These are phyloP conservation scores for Lutjanus erythropterus DNA, from an alignment of 2,113 vertebrate genomes.

Conservation along the genomic window DNA sequence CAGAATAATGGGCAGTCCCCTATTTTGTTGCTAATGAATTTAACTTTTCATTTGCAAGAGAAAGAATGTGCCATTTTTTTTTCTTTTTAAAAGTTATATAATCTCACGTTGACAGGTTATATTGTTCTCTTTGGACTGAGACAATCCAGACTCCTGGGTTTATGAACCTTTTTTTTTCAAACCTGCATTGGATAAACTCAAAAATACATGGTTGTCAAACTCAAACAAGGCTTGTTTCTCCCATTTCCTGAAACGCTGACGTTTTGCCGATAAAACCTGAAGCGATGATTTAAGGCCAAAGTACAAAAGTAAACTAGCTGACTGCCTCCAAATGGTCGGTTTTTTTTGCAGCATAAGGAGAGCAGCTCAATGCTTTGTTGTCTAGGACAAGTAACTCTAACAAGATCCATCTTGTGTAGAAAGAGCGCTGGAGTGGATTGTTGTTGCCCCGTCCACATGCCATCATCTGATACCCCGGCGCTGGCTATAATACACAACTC, in stretches of 20 bases:
- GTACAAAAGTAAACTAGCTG: slow-evolving; percentile 28
- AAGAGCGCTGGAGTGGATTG: slow-evolving; percentile 56
- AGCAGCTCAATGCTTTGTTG: slow-evolving; percentile 55
- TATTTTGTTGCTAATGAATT: background rate
- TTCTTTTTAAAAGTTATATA: background rate
- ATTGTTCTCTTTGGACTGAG: slow-evolving; percentile 13
- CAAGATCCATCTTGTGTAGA: slow-evolving; percentile 70
- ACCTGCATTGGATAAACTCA: slow-evolving; percentile 27
- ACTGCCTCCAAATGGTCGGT: slow-evolving; percentile 24
- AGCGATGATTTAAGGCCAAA: slow-evolving; percentile 44
- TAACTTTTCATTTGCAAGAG: background rate
- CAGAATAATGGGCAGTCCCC: too few species aligned
- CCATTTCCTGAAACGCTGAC: slow-evolving; percentile 17
- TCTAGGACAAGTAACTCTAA: slow-evolving; percentile 60
- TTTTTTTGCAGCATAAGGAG: slow-evolving; percentile 7
- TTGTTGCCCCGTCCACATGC: slow-evolving; percentile 49
- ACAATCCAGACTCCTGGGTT: slow-evolving; percentile 5
- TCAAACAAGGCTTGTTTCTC: slow-evolving; percentile 40
- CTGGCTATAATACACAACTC: slow-evolving; percentile 23
- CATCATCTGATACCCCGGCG: slow-evolving; percentile 58
- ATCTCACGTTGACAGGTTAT: background rate
- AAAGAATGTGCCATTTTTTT: background rate
- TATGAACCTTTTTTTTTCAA: slow-evolving; percentile 39
- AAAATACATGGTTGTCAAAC: slow-evolving; percentile 41
- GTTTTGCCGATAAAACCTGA: slow-evolving; percentile 43